A percentile compares a stretch with the other conserved stretches of the same genome.
These are phyloP conservation scores for Conistra vaccinii DNA, from an alignment of 2,888 invertebrate genomes.

Conservation along the genomic window DNA sequence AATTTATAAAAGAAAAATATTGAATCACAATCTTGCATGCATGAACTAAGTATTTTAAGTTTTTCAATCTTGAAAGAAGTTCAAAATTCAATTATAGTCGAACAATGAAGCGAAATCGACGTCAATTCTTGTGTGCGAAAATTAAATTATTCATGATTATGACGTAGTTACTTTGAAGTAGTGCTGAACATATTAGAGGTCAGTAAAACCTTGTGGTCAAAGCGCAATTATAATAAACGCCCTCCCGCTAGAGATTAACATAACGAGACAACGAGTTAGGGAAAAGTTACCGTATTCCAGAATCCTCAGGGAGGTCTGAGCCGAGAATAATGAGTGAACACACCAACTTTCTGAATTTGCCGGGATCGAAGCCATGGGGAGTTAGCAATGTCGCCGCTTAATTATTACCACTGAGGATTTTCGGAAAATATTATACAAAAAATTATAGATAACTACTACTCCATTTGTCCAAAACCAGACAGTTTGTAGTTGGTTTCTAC, in stretches of 20 bases:
- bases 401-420: conserved; percentile 48
- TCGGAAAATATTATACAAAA: conserved; percentile 7
- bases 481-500: not conserved
- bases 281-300: conserved; percentile 77
- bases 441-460: not conserved
- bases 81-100: conserved; percentile 45
- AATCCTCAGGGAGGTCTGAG: conserved; percentile 71
- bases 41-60: conserved; percentile 45
- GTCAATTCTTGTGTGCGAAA: conserved; percentile 1
- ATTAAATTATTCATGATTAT: conserved; percentile 30
- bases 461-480: not conserved
- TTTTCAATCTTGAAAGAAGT: conserved; percentile 57
- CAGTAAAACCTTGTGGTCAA: conserved; percentile 61
- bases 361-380: conserved; percentile 68
- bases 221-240: conserved; percentile 74
- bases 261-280: conserved; percentile 80
- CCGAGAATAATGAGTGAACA: conserved; percentile 79
- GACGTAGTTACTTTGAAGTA: conserved; percentile 29
- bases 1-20: conserved; percentile 38
- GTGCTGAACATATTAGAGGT: conserved; percentile 41
- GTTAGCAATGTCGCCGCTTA: conserved; percentile 54
- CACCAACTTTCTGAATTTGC: conserved; percentile 73
- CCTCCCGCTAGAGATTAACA: conserved; percentile 76
- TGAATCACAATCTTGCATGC: conserved; percentile 35
- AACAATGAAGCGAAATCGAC: conserved; percentile 25